Evolutionary conservation across 2,888 invertebrate species (phyloP).

Genomic region (Scaptomyza cyrtandrae): DNA sequence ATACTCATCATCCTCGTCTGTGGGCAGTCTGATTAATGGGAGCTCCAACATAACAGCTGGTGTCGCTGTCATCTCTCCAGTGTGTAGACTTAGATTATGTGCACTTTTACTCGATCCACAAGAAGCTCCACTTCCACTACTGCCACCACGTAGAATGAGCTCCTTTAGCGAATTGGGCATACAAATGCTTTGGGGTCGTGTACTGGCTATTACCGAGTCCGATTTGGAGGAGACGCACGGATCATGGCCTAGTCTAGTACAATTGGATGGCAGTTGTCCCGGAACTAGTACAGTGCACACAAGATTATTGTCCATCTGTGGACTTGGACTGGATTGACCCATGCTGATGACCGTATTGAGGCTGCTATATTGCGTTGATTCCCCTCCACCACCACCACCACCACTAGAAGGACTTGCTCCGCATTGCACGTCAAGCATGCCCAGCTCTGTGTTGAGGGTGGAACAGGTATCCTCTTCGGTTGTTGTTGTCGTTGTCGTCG

Average conservation of each 20-base stretch:
- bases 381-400: constrained; percentile 34
- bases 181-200: constrained; percentile 75
- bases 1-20: constrained; percentile 67
- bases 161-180: constrained; percentile 83
- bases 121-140: constrained; percentile 52
- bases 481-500: constrained; percentile 77
- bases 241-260: constrained; percentile 69
- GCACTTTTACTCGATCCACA: constrained; percentile 65
- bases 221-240: constrained; percentile 81
- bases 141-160: constrained; percentile 77
- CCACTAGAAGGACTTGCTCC: constrained; percentile 28
- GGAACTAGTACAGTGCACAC: constrained; percentile 21
- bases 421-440: constrained; percentile 45
- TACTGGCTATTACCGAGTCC: constrained; percentile 75
- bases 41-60: constrained; percentile 83
- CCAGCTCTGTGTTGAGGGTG: constrained; percentile 83
- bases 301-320: constrained; percentile 62
- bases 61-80: constrained; percentile 40
- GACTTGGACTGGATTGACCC: constrained; percentile 71
- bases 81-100: constrained; percentile 55
- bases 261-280: constrained; percentile 72
- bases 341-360: constrained; percentile 80
- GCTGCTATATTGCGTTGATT: constrained; percentile 80
- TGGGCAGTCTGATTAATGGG: constrained; percentile 83
- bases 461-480: constrained; percentile 83